phyloP scores from a whole-genome alignment of 2,888 invertebrate genomes.

The Cinara cedri region DNA sequence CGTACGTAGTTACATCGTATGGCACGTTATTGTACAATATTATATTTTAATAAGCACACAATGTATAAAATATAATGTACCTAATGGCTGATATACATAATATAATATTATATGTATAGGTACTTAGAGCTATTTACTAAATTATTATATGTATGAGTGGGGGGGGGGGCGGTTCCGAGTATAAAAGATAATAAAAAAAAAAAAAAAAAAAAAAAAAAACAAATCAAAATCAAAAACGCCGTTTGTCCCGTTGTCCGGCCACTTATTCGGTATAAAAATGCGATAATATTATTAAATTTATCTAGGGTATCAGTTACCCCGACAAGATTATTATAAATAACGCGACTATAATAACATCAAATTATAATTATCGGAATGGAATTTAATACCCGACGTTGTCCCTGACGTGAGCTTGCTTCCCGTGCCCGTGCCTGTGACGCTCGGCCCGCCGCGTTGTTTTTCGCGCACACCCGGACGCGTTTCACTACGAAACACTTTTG shows the following conservation, averaged over 20 bases:
- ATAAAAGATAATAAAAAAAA: background rate
- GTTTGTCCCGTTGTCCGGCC: too few relatives aligned
- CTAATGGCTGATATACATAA: too few relatives aligned
- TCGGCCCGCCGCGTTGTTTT: conserved; percentile 83
- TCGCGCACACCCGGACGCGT: conserved; percentile 76
- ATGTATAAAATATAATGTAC: too few relatives aligned
- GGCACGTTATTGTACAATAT: too few relatives aligned
- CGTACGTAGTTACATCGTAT: too few relatives aligned
- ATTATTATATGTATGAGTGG: too few relatives aligned
- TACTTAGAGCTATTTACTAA: too few relatives aligned
- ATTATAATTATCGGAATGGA: background rate
- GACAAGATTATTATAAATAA: conserved; percentile 18
- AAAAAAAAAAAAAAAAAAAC: too few relatives aligned
- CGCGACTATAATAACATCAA: background rate
- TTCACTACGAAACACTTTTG: conserved; percentile 88
- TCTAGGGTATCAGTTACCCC: background rate
- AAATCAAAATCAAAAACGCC: background rate
- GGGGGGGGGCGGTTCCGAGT: too few relatives aligned
- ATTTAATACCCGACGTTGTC: conserved; percentile 57
- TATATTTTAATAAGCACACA: too few relatives aligned
- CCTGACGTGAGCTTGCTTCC: conserved; percentile 56
- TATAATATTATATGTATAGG: too few relatives aligned
- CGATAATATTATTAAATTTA: background rate
- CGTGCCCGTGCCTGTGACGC: conserved; percentile 68
- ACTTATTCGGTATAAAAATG: background rate